phyloP scores from a whole-genome alignment of 2,888 invertebrate genomes.

The Xanthorhoe spadicearia region DNA sequence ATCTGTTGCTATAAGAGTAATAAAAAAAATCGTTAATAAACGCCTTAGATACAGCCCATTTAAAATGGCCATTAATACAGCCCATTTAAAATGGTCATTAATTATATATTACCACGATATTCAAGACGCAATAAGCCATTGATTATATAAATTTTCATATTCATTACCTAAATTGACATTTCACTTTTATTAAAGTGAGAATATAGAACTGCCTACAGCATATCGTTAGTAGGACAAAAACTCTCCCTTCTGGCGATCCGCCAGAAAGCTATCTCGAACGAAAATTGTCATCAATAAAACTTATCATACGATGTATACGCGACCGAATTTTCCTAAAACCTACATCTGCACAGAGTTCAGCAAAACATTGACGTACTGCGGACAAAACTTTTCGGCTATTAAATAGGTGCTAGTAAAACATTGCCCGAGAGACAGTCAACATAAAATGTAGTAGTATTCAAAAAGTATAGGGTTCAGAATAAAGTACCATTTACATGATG shows the following conservation, averaged over 20 bases:
- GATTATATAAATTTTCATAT: no score
- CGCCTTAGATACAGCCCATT: no score
- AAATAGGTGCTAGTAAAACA: neutral
- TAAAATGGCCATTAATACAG: no score
- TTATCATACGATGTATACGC: conserved; percentile 57
- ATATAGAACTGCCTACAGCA: conserved; percentile 50
- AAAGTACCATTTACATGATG: no score
- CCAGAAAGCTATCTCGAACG: conserved; percentile 59
- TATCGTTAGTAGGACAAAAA: conserved; percentile 60
- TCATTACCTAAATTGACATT: neutral
- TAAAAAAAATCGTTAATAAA: no score
- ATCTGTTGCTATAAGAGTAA: no score
- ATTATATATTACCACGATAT: no score
- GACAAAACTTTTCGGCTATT: conserved; percentile 7
- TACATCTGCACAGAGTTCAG: conserved; percentile 54
- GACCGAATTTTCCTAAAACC: conserved; percentile 56
- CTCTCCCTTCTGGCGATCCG: conserved; percentile 63
- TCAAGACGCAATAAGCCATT: no score
- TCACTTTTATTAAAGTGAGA: conserved; percentile 28
- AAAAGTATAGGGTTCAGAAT: no score
- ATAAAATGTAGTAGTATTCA: no score
- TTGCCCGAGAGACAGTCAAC: neutral
- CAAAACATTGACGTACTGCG: conserved; percentile 43
- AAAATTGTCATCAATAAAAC: conserved; percentile 72
- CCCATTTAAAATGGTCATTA: no score